These are phyloP conservation scores for Drosophila buzzatii DNA, from an alignment of 2,888 invertebrate species.

Conservation along the genomic window DNA sequence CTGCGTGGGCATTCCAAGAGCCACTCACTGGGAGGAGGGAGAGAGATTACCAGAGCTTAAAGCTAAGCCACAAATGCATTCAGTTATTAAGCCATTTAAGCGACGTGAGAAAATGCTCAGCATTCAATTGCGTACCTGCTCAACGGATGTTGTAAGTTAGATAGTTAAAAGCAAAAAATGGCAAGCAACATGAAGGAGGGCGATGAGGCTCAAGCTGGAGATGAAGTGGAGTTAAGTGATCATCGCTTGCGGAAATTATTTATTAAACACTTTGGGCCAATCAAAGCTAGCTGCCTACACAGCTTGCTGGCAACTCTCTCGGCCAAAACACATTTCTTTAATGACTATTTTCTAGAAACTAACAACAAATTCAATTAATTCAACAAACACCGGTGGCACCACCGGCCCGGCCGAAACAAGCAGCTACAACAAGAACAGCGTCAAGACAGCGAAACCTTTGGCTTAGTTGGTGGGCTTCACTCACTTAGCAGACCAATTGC, in stretches of 20 bases:
- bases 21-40: slow-evolving; percentile 14
- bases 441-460: slow-evolving; percentile 43
- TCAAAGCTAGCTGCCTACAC: slow-evolving; percentile 58
- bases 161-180: slow-evolving; percentile 37
- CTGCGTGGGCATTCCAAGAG: slow-evolving; percentile 59
- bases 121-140: slow-evolving; percentile 52
- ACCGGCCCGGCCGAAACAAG: slow-evolving; percentile 18
- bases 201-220: slow-evolving; percentile 9
- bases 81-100: slow-evolving; percentile 78
- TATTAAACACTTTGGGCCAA: slow-evolving; percentile 68
- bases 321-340: slow-evolving; percentile 56
- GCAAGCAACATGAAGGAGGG: slow-evolving; percentile 13
- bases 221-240: slow-evolving; percentile 32
- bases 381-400: slow-evolving; percentile 63
- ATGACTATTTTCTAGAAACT: slow-evolving; percentile 58
- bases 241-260: slow-evolving; percentile 72
- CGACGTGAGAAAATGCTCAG: slow-evolving; percentile 77
- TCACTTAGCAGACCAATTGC: slow-evolving; percentile 45
- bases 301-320: slow-evolving; percentile 6
- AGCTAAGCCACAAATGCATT: slow-evolving; percentile 78
- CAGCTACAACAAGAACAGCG: slow-evolving; percentile 37
- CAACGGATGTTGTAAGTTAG: slow-evolving; percentile 63
- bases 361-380: slow-evolving; percentile 78
- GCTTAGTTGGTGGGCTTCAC: slow-evolving; percentile 65
- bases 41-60: slow-evolving; percentile 68